Evolutionary conservation across 2,797 vertebrate genomes (phyloP), one percentile per base, ranked within the genome.

Genomic region (Cynopterus sphinx): DNA sequence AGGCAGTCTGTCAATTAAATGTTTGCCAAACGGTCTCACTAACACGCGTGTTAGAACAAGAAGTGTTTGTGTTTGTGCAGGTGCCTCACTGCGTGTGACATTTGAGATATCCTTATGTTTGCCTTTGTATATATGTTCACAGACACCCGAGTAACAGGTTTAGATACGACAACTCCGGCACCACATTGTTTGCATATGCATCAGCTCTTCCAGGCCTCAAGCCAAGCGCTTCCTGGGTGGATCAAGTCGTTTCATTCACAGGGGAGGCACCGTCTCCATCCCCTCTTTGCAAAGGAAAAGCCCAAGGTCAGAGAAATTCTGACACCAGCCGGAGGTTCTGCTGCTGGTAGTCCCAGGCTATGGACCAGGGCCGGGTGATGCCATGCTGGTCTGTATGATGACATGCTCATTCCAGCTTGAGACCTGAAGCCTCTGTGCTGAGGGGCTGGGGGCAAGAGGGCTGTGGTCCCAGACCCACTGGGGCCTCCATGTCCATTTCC

Each of bases 111-210:
- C 0, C 36, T 4, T 7, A 31, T 5, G 15, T 55, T 36, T 55
- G 39, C 39, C 3, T 43, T 39, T 21, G 11, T 1, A 2, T 12
- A 15, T 22, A 36, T 0, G 2, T 68, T 85, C 10, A 57, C 0
- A 6, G 51, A 24, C 83, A 63, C 9, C 2, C 2, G 81, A 33
- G 1, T 28, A 24, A 16, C 36, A 26, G n/a, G 3, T 9, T 39
- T 6, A 46, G 61, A 1, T 13, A 0, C 0, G 0, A 12, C 0
- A 15, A 1, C 49, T 4, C 4, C 49, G 49, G 51, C 0, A 13
- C 17, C 9, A 19, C 0, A 6, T 26, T 8, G 2, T 0, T 5
- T 9, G 53, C 61, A 17, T 24, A 31, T 11, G 59, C 19, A 6
- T 61, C 12, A 31, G 49, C 15, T 49, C 46, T 17, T 16, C 49